These are phyloP conservation scores for Sminthurinus signatus DNA, from an alignment of 1,140 invertebrate genomes.

Conservation along the genomic window DNA sequence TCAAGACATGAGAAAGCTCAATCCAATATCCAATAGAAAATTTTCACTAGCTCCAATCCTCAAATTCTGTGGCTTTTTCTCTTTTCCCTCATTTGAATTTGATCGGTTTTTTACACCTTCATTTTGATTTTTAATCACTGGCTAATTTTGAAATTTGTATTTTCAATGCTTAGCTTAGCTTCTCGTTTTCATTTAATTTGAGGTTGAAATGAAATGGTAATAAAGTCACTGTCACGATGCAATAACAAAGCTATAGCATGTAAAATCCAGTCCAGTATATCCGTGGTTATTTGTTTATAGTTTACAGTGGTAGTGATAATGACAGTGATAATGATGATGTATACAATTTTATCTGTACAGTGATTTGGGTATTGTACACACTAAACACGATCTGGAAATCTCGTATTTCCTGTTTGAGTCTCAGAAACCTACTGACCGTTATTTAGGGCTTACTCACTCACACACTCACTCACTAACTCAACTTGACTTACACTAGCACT, in stretches of 20 bases:
- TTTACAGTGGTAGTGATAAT: neutral
- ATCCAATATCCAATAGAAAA: too few relatives aligned
- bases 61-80: too few relatives aligned
- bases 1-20: too few relatives aligned
- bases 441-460: constrained; percentile 23
- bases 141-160: too few relatives aligned
- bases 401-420: constrained; percentile 34
- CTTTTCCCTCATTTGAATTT: too few relatives aligned
- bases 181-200: too few relatives aligned
- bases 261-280: neutral
- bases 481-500: too few relatives aligned
- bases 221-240: neutral
- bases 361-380: neutral
- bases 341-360: neutral
- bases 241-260: neutral
- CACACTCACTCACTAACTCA: neutral
- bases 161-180: too few relatives aligned
- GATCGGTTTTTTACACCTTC: too few relatives aligned
- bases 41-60: too few relatives aligned
- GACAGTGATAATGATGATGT: neutral
- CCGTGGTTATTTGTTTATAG: neutral
- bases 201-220: too few relatives aligned
- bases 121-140: too few relatives aligned
- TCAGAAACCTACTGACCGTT: constrained; percentile 42
- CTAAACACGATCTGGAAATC: neutral